Evolutionary conservation across 2,888 invertebrate genomes (phyloP).

Genomic region (Drosophila histrio): DNA sequence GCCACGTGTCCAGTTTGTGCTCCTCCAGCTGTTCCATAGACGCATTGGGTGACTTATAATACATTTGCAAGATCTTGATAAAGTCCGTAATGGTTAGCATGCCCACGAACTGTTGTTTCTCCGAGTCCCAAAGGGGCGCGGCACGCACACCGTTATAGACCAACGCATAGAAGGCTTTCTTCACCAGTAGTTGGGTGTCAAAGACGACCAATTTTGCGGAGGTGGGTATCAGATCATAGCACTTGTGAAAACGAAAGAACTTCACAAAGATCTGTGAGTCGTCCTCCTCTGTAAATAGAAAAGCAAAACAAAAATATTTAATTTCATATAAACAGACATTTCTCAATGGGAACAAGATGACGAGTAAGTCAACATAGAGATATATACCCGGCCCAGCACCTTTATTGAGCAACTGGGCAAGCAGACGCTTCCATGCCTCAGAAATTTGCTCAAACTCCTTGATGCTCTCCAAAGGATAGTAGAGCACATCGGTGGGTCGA

Average conservation of each 20-base stretch:
- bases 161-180: constrained; percentile 99
- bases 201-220: constrained; percentile 99
- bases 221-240: constrained; percentile 99
- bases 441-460: constrained; percentile 94
- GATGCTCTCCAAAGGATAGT: constrained; percentile 92
- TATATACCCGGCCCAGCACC: constrained; percentile 82
- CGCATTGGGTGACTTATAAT: constrained; percentile 96
- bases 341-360: neutral
- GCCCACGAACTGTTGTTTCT: constrained; percentile 96
- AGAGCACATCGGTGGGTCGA: constrained; percentile 82
- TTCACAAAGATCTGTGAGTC: constrained; percentile 98
- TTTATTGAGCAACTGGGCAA: constrained; percentile 89
- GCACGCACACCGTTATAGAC: constrained; percentile 99
- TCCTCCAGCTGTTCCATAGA: constrained; percentile 98
- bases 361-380: neutral
- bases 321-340: neutral
- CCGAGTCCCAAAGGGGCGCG: constrained; percentile 98
- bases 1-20: constrained; percentile 98
- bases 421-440: constrained; percentile 90
- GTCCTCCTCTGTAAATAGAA: constrained; percentile 92
- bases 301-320: neutral
- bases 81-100: constrained; percentile 99
- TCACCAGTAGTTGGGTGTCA: constrained; percentile 98
- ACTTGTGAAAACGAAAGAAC: constrained; percentile 99
- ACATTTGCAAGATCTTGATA: constrained; percentile 98